A percentile compares a stretch with the other conserved stretches of the same genome.
Evolutionary conservation across 2,888 invertebrate genomes (phyloP).

Genomic region (Idaea straminata): DNA sequence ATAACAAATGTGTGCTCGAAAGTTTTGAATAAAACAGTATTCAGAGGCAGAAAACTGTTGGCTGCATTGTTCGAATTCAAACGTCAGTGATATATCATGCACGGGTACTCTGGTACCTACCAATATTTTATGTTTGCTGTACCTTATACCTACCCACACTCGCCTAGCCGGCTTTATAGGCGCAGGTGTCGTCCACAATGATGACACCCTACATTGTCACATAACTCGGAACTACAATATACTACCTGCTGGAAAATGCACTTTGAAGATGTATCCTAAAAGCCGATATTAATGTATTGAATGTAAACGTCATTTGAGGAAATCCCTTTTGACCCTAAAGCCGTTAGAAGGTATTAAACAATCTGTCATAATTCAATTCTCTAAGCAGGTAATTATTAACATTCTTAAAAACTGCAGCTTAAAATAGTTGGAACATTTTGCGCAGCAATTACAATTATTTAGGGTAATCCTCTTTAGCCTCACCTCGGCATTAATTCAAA

Average conservation of each 20-base stretch:
- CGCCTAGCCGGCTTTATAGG: conserved; percentile 27
- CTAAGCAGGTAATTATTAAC: background rate
- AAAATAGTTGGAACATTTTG: background rate
- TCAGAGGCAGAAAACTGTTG: conserved; percentile 25
- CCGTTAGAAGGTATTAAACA: no score
- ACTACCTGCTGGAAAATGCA: conserved; percentile 7
- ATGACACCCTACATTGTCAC: conserved; percentile 21
- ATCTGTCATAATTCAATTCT: background rate
- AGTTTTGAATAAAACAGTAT: conserved; percentile 33
- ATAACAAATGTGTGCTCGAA: conserved; percentile 29
- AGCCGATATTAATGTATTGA: background rate
- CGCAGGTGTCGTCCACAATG: conserved; percentile 50
- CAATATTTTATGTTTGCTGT: conserved; percentile 60
- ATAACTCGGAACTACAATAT: conserved; percentile 16
- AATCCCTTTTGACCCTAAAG: background rate
- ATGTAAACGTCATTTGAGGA: background rate
- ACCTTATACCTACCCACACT: conserved; percentile 27
- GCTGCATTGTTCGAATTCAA: conserved; percentile 43
- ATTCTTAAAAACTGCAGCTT: background rate
- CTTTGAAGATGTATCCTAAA: background rate
- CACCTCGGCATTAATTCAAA: background rate
- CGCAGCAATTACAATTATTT: background rate
- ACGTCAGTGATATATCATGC: conserved; percentile 62
- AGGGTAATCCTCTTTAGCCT: background rate
- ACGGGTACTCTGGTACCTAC: conserved; percentile 50